phyloP scores from a whole-genome alignment of 1,140 invertebrate species.

The Calliphora vicina region DNA sequence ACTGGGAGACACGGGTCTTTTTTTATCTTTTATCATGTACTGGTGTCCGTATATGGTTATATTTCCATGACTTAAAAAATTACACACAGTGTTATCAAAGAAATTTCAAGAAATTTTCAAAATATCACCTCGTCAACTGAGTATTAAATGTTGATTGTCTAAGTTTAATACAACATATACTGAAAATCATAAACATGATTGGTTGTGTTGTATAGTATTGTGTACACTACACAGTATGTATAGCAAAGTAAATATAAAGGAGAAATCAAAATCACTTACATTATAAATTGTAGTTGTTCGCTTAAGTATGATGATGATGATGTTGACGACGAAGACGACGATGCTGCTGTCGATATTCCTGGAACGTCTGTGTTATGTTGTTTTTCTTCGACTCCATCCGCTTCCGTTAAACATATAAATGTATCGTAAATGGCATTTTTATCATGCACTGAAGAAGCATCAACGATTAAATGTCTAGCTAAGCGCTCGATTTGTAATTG shows the following conservation, averaged over 20 bases:
- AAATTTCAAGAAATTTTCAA: no score
- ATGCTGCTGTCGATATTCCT: not conserved
- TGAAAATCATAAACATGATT: not conserved
- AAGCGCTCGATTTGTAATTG: conserved; percentile 27
- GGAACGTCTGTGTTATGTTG: conserved; percentile 11
- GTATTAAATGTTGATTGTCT: no score
- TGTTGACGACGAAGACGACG: not conserved
- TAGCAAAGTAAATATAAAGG: not conserved
- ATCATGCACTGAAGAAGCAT: conserved; percentile 7
- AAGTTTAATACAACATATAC: no score
- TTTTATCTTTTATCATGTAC: no score
- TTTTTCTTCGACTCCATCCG: not conserved
- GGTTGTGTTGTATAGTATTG: not conserved
- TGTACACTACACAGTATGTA: no score
- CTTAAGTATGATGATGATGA: conserved; percentile 17
- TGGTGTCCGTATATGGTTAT: no score
- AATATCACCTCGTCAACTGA: no score
- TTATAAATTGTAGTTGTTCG: conserved; percentile 28
- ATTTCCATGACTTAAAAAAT: no score
- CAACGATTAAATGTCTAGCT: conserved; percentile 26
- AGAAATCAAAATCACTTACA: conserved; percentile 32
- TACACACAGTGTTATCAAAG: no score
- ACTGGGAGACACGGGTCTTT: no score
- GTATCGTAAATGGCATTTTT: conserved; percentile 38
- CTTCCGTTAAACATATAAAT: conserved; percentile 24